These are phyloP conservation scores for Pammene fasciana DNA, from an alignment of 2,888 invertebrate genomes.

Conservation along the genomic window DNA sequence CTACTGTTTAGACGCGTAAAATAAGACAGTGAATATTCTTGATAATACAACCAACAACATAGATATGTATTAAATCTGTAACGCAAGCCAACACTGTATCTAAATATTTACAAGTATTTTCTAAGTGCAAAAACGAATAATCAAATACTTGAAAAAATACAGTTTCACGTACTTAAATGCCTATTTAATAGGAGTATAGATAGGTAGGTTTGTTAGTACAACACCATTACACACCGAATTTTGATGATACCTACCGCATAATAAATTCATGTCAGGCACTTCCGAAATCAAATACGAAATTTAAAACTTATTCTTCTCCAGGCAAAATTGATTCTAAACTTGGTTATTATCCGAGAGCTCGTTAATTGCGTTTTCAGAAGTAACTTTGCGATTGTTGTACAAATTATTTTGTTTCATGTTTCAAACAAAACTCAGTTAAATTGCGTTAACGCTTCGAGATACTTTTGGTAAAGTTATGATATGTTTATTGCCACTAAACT, in stretches of 20 bases:
- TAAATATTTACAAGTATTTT: too few species aligned
- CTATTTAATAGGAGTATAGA: too few species aligned
- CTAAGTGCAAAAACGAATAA: too few species aligned
- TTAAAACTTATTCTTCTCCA: background rate
- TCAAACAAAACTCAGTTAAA: background rate
- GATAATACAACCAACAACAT: too few species aligned
- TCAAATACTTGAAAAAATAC: too few species aligned
- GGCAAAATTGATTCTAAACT: slow-evolving; percentile 16
- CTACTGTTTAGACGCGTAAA: background rate
- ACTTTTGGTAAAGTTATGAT: slow-evolving; percentile 20
- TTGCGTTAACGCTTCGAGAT: slow-evolving; percentile 3
- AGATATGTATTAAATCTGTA: too few species aligned
- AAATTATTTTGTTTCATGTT: slow-evolving; percentile 17
- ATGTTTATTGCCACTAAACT: slow-evolving; percentile 20
- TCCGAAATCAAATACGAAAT: background rate
- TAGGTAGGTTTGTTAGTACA: too few species aligned
- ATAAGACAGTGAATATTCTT: too few species aligned
- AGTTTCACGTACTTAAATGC: too few species aligned
- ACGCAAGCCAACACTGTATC: too few species aligned
- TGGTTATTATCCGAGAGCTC: slow-evolving; percentile 11
- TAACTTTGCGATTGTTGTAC: slow-evolving; percentile 14
- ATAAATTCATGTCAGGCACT: background rate
- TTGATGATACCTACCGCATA: background rate
- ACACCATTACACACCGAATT: background rate
- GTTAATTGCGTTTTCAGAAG: slow-evolving; percentile 18